A percentile compares a stretch with the other conserved stretches of the same genome.
These are phyloP conservation scores for Harpegnathos saltator DNA, from an alignment of 1,140 invertebrate species.

Conservation along the genomic window DNA sequence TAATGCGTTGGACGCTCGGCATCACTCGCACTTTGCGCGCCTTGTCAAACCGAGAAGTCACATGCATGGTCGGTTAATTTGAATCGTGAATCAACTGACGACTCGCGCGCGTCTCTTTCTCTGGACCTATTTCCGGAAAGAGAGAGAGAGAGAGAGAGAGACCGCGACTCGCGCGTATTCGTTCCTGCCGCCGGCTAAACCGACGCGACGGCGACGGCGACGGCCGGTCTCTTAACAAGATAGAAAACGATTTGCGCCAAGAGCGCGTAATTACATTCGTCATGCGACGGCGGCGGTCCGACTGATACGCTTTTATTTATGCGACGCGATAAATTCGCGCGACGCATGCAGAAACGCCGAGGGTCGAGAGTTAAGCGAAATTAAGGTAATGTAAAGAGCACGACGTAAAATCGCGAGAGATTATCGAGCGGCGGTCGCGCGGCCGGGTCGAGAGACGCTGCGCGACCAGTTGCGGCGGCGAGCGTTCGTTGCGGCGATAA, in stretches of 20 bases:
- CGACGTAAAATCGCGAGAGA: slow-evolving; percentile 29
- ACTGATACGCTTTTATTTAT: slow-evolving; percentile 40
- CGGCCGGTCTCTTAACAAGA: background rate
- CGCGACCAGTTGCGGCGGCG: background rate
- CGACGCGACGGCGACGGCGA: too few relatives aligned
- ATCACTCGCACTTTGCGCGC: too few relatives aligned
- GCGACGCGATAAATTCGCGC: slow-evolving; percentile 23
- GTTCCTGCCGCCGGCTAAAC: too few relatives aligned
- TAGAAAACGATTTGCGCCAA: background rate
- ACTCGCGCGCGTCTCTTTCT: too few relatives aligned
- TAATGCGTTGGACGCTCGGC: too few relatives aligned
- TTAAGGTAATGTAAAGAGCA: background rate
- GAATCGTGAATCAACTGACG: too few relatives aligned
- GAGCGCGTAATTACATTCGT: slow-evolving; percentile 26
- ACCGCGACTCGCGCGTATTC: too few relatives aligned
- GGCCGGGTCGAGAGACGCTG: slow-evolving; percentile 5
- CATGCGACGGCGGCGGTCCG: slow-evolving; percentile 1
- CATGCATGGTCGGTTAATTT: too few relatives aligned
- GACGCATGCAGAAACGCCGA: background rate
- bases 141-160: too few relatives aligned
- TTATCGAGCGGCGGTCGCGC: slow-evolving; percentile 17
- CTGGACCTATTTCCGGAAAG: too few relatives aligned
- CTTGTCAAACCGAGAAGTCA: too few relatives aligned
- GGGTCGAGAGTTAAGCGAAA: slow-evolving; percentile 4
- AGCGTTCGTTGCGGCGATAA: slow-evolving; percentile 26